These are phyloP conservation scores for Neria commutata DNA, from an alignment of 2,888 invertebrate species.

Conservation along the genomic window DNA sequence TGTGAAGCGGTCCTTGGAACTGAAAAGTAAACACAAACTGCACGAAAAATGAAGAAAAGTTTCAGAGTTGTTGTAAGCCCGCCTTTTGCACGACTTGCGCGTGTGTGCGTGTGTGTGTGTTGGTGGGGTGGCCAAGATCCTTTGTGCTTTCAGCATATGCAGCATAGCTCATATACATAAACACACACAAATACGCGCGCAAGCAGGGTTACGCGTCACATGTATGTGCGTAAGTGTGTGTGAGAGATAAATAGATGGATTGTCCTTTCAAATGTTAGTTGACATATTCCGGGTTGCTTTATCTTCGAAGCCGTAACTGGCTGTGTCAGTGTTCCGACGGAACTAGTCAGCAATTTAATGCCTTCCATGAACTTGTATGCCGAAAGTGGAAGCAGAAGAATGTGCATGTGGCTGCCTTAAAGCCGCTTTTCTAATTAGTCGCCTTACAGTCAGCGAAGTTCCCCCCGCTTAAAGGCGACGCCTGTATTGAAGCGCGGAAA, in stretches of 20 bases:
- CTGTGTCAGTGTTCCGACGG: neutral
- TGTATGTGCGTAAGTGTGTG: constrained; percentile 41
- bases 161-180: neutral
- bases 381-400: no score
- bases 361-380: no score
- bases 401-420: no score
- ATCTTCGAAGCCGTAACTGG: constrained; percentile 25
- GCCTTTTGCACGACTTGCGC: neutral
- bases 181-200: neutral
- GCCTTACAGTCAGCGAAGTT: no score
- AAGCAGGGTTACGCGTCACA: neutral
- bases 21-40: constrained; percentile 17
- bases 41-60: constrained; percentile 1
- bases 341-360: no score
- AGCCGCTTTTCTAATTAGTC: no score
- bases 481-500: no score
- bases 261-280: constrained; percentile 42
- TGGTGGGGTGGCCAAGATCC: neutral
- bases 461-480: no score
- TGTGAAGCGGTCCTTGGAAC: constrained; percentile 1
- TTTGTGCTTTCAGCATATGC: no score
- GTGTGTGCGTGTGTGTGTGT: neutral
- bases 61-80: constrained; percentile 9
- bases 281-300: constrained; percentile 45
- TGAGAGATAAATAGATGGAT: constrained; percentile 54